These are phyloP conservation scores for Opisthograptis luteolata DNA, from an alignment of 2,888 invertebrate genomes.

Conservation along the genomic window DNA sequence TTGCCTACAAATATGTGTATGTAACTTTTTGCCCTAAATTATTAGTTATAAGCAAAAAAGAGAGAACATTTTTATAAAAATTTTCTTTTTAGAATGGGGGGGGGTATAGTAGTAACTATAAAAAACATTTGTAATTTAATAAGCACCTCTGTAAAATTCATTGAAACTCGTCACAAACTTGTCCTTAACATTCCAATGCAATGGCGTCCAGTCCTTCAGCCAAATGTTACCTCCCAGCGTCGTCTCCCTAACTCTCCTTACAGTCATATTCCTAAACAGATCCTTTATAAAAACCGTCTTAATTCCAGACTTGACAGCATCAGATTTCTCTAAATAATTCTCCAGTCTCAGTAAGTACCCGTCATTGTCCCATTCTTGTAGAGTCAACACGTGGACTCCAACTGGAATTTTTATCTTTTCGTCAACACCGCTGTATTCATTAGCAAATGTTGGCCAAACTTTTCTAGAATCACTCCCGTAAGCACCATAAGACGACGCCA, in stretches of 20 bases:
- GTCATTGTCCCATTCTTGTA: slow-evolving; percentile 89
- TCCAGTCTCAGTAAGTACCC: slow-evolving; percentile 89
- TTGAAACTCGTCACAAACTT: slow-evolving; percentile 58
- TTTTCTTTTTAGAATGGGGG: too few species aligned
- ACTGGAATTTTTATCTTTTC: slow-evolving; percentile 84
- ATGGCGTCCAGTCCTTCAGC: slow-evolving; percentile 77
- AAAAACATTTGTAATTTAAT: too few species aligned
- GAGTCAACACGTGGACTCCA: slow-evolving; percentile 89
- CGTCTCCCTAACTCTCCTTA: slow-evolving; percentile 85
- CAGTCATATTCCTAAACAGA: slow-evolving; percentile 82
- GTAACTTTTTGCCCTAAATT: too few species aligned
- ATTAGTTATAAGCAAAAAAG: too few species aligned
- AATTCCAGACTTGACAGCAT: slow-evolving; percentile 77
- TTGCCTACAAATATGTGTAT: too few species aligned
- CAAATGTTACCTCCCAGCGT: slow-evolving; percentile 87
- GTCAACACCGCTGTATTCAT: slow-evolving; percentile 75
- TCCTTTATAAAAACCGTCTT: slow-evolving; percentile 83
- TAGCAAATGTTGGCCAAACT: slow-evolving; percentile 36
- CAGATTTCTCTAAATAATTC: slow-evolving; percentile 88
- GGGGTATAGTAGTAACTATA: too few species aligned
- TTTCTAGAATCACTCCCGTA: slow-evolving; percentile 26
- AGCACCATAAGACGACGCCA: slow-evolving; percentile 36
- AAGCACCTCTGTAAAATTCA: slow-evolving; percentile 24
- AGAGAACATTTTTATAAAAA: too few species aligned
- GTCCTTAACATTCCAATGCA: slow-evolving; percentile 75